A percentile compares a stretch with the other conserved stretches of the same genome.
phyloP scores from a whole-genome alignment of 92 coral and sea anemone genomes.

The Epizoanthus scotinus region DNA sequence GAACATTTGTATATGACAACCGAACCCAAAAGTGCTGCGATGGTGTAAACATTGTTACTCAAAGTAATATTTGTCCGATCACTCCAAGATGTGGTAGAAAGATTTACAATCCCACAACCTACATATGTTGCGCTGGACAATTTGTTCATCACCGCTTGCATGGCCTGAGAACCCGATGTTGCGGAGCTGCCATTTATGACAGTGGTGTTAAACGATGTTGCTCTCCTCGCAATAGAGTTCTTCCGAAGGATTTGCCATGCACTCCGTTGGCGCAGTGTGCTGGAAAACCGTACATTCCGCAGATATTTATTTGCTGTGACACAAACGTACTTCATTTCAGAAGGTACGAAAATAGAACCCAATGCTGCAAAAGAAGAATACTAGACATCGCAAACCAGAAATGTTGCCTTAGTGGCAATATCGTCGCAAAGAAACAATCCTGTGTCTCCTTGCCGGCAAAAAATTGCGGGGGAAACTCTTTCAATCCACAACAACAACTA shows the following conservation, averaged over 20 bases:
- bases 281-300: not conserved
- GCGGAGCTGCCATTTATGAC: not conserved
- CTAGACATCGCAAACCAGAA: not conserved
- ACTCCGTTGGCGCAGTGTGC: not conserved
- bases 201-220: not conserved
- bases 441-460: not conserved
- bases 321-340: not conserved
- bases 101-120: not conserved
- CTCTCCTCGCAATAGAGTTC: not conserved
- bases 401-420: not conserved
- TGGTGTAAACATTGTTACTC: not conserved
- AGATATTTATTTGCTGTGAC: constrained; percentile 6
- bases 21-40: not conserved
- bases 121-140: not conserved
- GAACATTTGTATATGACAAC: not conserved
- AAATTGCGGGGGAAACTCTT: not conserved
- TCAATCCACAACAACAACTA: not conserved
- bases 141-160: not conserved
- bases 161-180: not conserved
- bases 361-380: not conserved
- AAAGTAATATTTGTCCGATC: not conserved
- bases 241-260: not conserved
- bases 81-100: not conserved
- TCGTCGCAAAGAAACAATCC: not conserved
- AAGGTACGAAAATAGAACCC: not conserved